A percentile compares a stretch with the other conserved stretches of the same genome.
These are phyloP conservation scores for Thymelicus acteon DNA, from an alignment of 2,888 invertebrate genomes.

Conservation along the genomic window DNA sequence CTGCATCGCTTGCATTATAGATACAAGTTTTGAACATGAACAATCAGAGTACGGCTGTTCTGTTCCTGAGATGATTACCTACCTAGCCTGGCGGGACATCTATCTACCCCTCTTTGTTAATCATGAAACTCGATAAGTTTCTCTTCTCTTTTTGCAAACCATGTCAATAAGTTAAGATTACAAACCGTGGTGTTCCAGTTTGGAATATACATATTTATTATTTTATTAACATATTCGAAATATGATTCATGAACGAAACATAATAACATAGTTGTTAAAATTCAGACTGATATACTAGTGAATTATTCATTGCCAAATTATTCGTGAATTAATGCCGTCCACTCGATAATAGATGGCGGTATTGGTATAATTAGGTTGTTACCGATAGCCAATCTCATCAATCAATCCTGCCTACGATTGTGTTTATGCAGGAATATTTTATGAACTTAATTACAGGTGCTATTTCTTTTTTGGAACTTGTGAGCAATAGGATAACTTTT, in stretches of 20 bases:
- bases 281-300: background rate
- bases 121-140: too few relatives aligned
- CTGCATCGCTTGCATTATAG: too few relatives aligned
- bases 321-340: conserved; percentile 10
- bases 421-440: conserved; percentile 11
- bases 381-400: conserved; percentile 14
- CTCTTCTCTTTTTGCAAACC: too few relatives aligned
- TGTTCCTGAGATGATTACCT: too few relatives aligned
- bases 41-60: too few relatives aligned
- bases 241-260: background rate
- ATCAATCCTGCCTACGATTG: conserved; percentile 19
- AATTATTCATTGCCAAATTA: conserved; percentile 16
- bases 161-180: background rate
- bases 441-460: background rate
- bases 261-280: background rate
- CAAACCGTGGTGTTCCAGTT: background rate
- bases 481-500: too few relatives aligned
- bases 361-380: conserved; percentile 21
- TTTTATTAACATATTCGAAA: background rate
- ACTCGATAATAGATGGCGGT: conserved; percentile 35
- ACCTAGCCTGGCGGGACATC: too few relatives aligned
- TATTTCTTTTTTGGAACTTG: too few relatives aligned
- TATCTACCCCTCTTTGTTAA: too few relatives aligned
- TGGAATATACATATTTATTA: background rate
- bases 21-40: too few relatives aligned